Percentiles rank a stretch among this genome's conserved stretches.
Conservation (phyloP, 1,140 invertebrate genomes). For the Coptotermes formosanus region DNA sequence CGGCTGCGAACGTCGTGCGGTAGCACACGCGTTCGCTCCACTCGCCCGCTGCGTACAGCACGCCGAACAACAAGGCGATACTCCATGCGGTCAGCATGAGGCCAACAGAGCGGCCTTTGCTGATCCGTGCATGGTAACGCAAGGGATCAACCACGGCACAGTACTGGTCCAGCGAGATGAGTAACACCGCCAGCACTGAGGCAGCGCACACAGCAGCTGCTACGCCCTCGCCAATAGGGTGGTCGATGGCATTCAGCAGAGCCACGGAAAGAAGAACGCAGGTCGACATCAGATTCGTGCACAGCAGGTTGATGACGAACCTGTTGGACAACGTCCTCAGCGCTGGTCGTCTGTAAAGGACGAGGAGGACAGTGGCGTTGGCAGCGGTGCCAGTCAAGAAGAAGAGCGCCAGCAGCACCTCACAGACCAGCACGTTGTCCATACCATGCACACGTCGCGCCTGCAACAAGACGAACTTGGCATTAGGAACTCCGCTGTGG, state of each 20-base stretch:
- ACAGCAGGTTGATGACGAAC: conserved; percentile 67
- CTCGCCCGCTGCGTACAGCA: neutral
- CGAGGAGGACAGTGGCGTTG: conserved; percentile 57
- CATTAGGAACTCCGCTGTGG: too few species aligned
- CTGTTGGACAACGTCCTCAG: conserved; percentile 63
- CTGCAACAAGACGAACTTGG: neutral
- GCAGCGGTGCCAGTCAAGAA: conserved; percentile 48
- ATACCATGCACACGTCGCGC: neutral
- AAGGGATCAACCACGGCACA: conserved; percentile 83
- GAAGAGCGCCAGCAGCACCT: conserved; percentile 35
- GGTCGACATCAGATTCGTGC: conserved; percentile 64
- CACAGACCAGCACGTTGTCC: conserved; percentile 29
- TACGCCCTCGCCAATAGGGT: conserved; percentile 45
- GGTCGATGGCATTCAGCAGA: conserved; percentile 48
- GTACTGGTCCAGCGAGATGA: conserved; percentile 84
- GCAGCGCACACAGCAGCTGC: conserved; percentile 55
- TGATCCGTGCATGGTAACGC: conserved; percentile 75
- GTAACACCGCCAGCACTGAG: conserved; percentile 67
- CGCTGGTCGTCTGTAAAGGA: conserved; percentile 57
- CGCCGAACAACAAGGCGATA: neutral
- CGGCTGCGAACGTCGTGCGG: conserved; percentile 35
- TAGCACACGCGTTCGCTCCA: neutral
- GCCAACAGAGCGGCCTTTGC: neutral
- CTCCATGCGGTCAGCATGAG: conserved; percentile 12
- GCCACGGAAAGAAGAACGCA: conserved; percentile 59